Evolutionary conservation across 2,797 vertebrate species (phyloP).

Genomic region (Clamator glandarius): DNA sequence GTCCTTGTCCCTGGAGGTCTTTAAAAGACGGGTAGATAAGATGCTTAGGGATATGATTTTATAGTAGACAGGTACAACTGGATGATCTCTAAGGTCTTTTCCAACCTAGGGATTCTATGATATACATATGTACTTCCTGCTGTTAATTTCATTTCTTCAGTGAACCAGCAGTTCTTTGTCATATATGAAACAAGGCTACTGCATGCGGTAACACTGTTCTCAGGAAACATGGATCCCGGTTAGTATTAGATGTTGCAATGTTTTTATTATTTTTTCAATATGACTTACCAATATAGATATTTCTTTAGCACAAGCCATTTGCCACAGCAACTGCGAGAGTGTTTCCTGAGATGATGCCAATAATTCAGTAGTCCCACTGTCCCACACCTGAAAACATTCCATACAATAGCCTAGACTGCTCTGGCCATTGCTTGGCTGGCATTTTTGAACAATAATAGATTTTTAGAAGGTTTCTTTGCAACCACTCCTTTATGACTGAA

Average conservation of each 20-base stretch:
- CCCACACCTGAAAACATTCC: neutral
- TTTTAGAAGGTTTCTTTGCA: neutral
- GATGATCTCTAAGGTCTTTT: no score
- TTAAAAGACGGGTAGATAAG: no score
- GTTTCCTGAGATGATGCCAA: neutral
- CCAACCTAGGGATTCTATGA: no score
- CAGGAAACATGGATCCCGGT: neutral
- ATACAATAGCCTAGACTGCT: neutral
- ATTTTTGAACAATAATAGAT: neutral
- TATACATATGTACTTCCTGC: neutral
- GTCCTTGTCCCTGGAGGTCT: no score
- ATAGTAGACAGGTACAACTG: no score
- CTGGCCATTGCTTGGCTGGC: neutral
- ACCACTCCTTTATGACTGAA: neutral
- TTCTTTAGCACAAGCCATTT: neutral
- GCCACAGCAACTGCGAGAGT: neutral
- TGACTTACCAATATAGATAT: neutral
- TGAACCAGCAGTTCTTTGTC: neutral
- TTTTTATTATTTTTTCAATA: neutral
- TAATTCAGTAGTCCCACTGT: neutral
- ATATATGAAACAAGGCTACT: neutral
- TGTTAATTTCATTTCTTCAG: slow-evolving; percentile 8
- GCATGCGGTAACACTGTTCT: neutral
- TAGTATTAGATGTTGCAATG: neutral
- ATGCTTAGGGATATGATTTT: no score